Evolutionary conservation across 2,797 vertebrate genomes (phyloP), one percentile per base, ranked within the genome.

Genomic region (Mallotus villosus): DNA sequence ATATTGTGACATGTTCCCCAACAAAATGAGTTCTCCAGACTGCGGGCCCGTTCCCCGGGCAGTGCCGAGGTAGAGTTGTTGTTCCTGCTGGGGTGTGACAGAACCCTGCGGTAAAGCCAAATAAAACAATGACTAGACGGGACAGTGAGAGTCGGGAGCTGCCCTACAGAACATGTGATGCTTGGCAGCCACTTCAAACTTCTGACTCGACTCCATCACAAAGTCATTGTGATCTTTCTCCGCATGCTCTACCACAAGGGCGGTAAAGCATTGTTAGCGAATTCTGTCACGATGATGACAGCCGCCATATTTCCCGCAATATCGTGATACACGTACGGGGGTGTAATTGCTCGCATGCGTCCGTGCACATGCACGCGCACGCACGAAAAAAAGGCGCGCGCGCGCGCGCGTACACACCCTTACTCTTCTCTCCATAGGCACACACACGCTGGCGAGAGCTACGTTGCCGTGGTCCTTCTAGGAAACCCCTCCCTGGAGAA

Each of bases 401-500:
- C 32, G 8, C 62, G 34, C 62, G 19, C 61, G 27, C 61, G 11
- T 29, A 21, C 62, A 63, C 63, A 24, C 34, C 41, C 63, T 51
- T 17, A 17, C 51, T 53, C 17, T n/a, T 53, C 12, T 25, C 29
- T 16, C 29, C 25, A 34, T 16, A 57, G 24, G 19, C 66, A 51
- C 66, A 51, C 14, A 21, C 5, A 34, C 6, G 1, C 32, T 65
- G 17, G 34, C 25, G 25, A 27, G 25, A 3, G 25, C 25, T 49
- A 27, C 14, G 11, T 41, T 25, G 14, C 46, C 73, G 73, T 71
- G 70, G 63, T 87, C 90, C 91, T 89, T 92, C 86, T 76, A 91
- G 91, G 89, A 92, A 92, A 86, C 84, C 86, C 91, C 88, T 88
- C 80, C 85, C 84, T 53, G 71, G 88, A 84, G 83, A 83, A 77